Evolutionary conservation across 2,113 vertebrate species (phyloP), one percentile per base, ranked within the genome.

Genomic region (Chamaetylas fuelleborni): DNA sequence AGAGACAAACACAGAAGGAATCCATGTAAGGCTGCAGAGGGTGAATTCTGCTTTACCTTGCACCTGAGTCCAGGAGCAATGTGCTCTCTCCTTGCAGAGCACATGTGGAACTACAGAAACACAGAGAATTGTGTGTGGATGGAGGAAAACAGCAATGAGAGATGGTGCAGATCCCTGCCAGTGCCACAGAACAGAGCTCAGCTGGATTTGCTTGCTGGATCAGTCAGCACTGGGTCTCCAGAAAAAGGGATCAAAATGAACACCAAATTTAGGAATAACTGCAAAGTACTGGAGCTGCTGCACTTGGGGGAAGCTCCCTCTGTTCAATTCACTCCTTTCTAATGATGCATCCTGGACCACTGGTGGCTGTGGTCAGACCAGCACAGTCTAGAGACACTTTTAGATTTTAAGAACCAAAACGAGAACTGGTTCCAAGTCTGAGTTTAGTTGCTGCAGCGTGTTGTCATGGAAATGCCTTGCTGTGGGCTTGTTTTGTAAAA

Each of bases 381-480:
- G 22, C 1, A 3, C 29, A 80, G 58, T 34, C 78, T 23, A 42
- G 56, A 86, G 80, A 64, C 56, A 19, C 47, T 43, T 80, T 34
- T 18, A 70, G 67, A 48, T 70, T n/a, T 45, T 19, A 66, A 82
- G 93, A 85, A 70, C 56, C 33, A 38, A 93, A 69, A 73, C 1
- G 1, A 91, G 50, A 82, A 17, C 70, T 60, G 34, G 16, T 65
- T 91, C 50, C 54, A 82, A 88, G 65, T 19, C 19, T 12, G 43
- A 86, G 56, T 85, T 92, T 54, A 64, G 38, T 38, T 77, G 45
- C 65, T 90, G 71, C 54, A 58, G 28, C 1, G 9, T 81, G 81
- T 93, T 96, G 90, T 88, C 71, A 91, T 95, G 82, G 94, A 80
- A 86, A 96, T 91, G 48, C 56, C 64, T 70, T 56, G 36, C 42